Evolutionary conservation across 2,888 invertebrate genomes (phyloP).

Genomic region (Acanthococcus lagerstroemiae): DNA sequence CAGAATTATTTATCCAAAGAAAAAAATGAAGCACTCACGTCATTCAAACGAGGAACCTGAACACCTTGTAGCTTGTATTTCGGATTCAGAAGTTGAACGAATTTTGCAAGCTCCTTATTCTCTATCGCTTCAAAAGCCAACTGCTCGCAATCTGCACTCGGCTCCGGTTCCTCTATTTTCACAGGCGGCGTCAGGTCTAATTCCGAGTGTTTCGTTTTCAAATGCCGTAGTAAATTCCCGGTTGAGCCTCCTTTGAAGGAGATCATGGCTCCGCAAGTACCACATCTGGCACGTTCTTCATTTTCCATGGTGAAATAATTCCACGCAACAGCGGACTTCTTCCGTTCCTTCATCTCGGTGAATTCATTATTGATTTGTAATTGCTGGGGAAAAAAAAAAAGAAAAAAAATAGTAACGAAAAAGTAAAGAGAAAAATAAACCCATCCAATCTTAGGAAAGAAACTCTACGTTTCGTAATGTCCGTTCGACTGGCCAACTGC

Average conservation of each 20-base stretch:
- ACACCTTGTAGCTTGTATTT: constrained; percentile 4
- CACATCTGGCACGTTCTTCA: constrained; percentile 25
- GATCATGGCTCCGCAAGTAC: constrained; percentile 2
- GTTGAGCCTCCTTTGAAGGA: constrained; percentile 30
- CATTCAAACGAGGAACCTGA: constrained; percentile 4
- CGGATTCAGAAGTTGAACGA: constrained; percentile 23
- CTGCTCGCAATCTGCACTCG: not conserved
- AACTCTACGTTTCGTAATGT: no score
- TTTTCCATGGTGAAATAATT: constrained; percentile 19
- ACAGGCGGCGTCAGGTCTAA: constrained; percentile 8
- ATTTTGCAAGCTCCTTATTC: constrained; percentile 22
- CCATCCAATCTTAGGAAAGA: no score
- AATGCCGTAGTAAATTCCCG: constrained; percentile 29
- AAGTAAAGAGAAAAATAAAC: no score
- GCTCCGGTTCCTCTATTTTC: constrained; percentile 12
- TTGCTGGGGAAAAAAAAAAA: not conserved
- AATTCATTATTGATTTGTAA: no score
- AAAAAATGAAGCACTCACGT: no score
- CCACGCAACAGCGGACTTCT: constrained; percentile 21
- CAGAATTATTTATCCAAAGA: no score
- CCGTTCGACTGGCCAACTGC: no score
- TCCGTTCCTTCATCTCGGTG: constrained; percentile 4
- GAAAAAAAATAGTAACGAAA: not conserved
- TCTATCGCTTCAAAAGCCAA: not conserved
- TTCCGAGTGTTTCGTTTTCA: constrained; percentile 29